phyloP scores from a whole-genome alignment of 2,888 invertebrate species.

The Tinea trinotella region DNA sequence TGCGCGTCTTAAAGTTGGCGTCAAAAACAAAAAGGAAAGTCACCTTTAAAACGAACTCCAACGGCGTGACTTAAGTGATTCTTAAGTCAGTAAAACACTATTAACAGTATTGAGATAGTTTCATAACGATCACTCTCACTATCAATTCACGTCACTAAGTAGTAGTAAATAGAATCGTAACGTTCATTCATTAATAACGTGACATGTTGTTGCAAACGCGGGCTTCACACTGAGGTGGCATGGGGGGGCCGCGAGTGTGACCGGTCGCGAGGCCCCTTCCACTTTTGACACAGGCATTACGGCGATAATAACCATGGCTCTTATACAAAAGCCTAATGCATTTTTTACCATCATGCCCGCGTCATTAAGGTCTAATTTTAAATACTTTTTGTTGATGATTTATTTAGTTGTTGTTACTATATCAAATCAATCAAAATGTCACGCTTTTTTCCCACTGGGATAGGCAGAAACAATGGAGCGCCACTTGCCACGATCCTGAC shows the following conservation, averaged over 20 bases:
- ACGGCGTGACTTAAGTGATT: not conserved
- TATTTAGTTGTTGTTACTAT: no score
- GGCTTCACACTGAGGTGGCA: not conserved
- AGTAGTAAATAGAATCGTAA: slow-evolving; percentile 1
- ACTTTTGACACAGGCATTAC: not conserved
- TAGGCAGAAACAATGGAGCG: no score
- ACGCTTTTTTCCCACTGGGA: no score
- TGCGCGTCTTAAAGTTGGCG: not conserved
- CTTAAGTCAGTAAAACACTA: not conserved
- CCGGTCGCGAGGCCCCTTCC: slow-evolving; percentile 12
- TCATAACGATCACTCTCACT: not conserved
- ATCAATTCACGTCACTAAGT: not conserved
- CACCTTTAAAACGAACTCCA: not conserved
- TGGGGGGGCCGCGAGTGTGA: not conserved
- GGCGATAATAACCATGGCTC: not conserved
- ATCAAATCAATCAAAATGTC: no score
- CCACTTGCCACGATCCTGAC: no score
- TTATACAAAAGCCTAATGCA: slow-evolving; percentile 20
- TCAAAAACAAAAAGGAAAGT: slow-evolving; percentile 4
- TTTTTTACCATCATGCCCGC: not conserved
- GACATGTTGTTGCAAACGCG: slow-evolving; percentile 9
- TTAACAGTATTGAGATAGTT: not conserved
- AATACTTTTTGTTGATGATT: not conserved
- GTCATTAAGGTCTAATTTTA: no score
- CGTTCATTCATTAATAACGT: not conserved